Evolutionary conservation across 2,888 invertebrate species (phyloP), one percentile per base, ranked within the genome.

Genomic region (Trichopria drosophilae): DNA sequence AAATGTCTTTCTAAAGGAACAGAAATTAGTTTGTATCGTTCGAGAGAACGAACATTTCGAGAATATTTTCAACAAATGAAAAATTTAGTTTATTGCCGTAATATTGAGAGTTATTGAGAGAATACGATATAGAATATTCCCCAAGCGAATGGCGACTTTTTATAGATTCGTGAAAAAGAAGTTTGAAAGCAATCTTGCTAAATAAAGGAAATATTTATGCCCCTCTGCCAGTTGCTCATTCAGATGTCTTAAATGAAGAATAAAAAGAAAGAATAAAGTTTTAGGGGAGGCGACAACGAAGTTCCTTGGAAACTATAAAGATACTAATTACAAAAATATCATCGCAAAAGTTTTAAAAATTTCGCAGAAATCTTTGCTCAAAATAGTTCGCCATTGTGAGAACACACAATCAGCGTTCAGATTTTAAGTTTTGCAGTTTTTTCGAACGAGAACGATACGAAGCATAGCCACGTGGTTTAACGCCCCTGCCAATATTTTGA

Each of bases 301-400:
- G n/a, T n/a, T n/a, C n/a, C n/a, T n/a, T 5, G 57, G 48, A 15
- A 51, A 56, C 12, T 51, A 54, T 57, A 43, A 54, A 58, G 39
- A 36, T 13, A 24, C 23, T 41, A 51, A 57, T 40, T 59, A 51
- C 37, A 32, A 31, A 18, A 41, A 55, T 39, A 51, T 55, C 18
- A 53, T 56, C 7, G 39, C 47, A 53, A 54, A 48, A 26, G 53
- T 66, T 55, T 66, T 41, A 35, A 24, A 26, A 44, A 35, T 19
- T 35, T 63, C 19, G 9, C 19, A 13, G 28, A 1, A 23, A 7
- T 34, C n/a, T n/a, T n/a, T n/a, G n/a, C n/a, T n/a, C n/a, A n/a
- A n/a, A n/a, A n/a, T n/a, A n/a, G n/a, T n/a, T n/a, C n/a, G n/a
- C n/a, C n/a, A n/a, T n/a, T n/a, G n/a, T n/a, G n/a, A n/a, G n/a